Evolutionary conservation across 2,113 vertebrate species (phyloP).

Genomic region (Nyctibius bracteatus): DNA sequence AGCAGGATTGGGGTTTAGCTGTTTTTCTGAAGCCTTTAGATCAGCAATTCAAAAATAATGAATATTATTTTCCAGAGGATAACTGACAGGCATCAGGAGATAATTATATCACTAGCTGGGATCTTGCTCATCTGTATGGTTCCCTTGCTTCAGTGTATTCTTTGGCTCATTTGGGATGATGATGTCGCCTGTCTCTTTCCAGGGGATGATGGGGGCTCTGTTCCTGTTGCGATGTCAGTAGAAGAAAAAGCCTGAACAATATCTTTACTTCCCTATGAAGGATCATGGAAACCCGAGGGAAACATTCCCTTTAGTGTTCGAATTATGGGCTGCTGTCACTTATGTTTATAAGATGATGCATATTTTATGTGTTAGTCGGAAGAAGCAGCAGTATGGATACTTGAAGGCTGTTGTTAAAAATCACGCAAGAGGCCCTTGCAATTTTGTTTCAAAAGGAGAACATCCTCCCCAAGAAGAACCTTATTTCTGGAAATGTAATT

Average conservation of each 20-base stretch:
- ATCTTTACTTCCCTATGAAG: background rate
- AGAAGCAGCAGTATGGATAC: background rate
- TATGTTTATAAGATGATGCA: background rate
- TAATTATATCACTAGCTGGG: background rate
- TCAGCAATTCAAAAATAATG: background rate
- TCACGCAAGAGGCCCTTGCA: background rate
- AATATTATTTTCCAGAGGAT: background rate
- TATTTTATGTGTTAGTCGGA: background rate
- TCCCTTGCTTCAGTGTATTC: background rate
- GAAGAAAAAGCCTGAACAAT: background rate
- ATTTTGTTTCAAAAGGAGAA: background rate
- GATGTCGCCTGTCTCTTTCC: background rate
- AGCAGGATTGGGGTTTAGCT: background rate
- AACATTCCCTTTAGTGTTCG: background rate
- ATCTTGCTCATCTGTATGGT: background rate
- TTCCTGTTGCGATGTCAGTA: background rate
- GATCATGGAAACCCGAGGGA: background rate
- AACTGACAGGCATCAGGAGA: background rate
- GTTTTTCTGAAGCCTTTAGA: background rate
- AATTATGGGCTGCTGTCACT: background rate
- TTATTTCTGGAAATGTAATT: background rate
- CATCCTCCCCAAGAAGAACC: background rate
- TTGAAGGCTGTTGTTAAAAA: background rate
- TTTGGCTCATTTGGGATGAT: background rate
- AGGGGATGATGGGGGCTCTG: background rate